Evolutionary conservation across 2,113 vertebrate species (phyloP), one percentile per base, ranked within the genome.

Genomic region (Pelodiscus sinensis): DNA sequence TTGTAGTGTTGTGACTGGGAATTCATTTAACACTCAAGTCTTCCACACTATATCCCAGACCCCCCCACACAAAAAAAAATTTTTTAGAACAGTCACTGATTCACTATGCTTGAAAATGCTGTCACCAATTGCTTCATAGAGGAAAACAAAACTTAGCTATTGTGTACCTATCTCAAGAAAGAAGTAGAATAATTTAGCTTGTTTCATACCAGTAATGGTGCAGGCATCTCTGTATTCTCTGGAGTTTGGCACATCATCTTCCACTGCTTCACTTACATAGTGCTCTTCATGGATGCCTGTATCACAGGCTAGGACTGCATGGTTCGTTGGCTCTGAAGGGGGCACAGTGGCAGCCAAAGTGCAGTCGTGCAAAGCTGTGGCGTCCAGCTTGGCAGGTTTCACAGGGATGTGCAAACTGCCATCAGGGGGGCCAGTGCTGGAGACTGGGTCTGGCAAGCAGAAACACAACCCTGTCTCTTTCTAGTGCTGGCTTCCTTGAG

Each of bases 371-470:
- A 97, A 98, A 98, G 97, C 97, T 97, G 98, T 97, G 98, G 98
- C 95, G 99, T 99, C 99, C 99, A 99, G 99, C 98, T 99, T 99
- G 99, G 98, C 99, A 97, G 98, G 98, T 98, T 98, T 99, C 98
- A 99, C 97, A 68, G 97, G 95, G 96, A 97, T 92, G 96, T 97
- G 93, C 98, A 97, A 97, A 97, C 95, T 98, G 98, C 99, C 99
- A 99, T 99, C 95, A 95, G 97, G 92, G 97, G 97, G 60, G 96
- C 97, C 97, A 94, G 97, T 91, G 88, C 93, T 90, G 87, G 95
- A 97, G 96, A 96, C 88, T 73, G 93, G 96, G 89, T 94, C 92
- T 90, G 96, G 89, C 29, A 84, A 97, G 95, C 91, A 77, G 91
- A 85, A 85, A 87, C 84, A 52, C 60, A 75, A 2, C 35, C 31